These are phyloP conservation scores for Microctonus brassicae DNA, from an alignment of 2,888 invertebrate genomes.

Conservation along the genomic window DNA sequence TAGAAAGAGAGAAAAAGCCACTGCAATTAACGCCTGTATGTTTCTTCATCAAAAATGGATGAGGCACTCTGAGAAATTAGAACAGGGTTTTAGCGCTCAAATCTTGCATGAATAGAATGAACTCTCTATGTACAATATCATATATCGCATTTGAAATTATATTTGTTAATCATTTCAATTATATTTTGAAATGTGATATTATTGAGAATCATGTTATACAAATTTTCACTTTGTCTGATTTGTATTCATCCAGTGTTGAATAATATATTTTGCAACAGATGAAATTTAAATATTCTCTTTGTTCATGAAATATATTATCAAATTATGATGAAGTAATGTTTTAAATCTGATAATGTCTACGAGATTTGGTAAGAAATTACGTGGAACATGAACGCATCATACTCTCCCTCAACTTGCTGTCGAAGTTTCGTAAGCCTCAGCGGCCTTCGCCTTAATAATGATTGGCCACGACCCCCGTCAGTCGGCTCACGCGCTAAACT, in stretches of 20 bases:
- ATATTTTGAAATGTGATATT: neutral
- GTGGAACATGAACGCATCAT: neutral
- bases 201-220: neutral
- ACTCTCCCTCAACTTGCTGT: constrained; percentile 24
- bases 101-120: constrained; percentile 39
- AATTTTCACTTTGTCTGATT: neutral
- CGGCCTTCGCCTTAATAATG: constrained; percentile 55
- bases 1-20: neutral
- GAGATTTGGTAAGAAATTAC: constrained; percentile 19
- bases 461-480: constrained; percentile 55
- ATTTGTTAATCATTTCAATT: neutral
- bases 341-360: neutral
- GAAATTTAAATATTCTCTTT: neutral
- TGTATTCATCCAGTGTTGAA: neutral
- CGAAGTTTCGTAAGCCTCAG: constrained; percentile 44
- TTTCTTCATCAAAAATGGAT: constrained; percentile 53
- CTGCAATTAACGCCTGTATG: neutral
- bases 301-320: neutral
- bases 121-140: neutral
- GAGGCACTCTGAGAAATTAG: constrained; percentile 55
- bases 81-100: constrained; percentile 39
- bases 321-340: constrained; percentile 1
- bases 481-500: constrained; percentile 65
- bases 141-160: neutral
- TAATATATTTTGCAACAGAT: neutral